Base-by-base conservation (phyloP, 1,140 invertebrate species). In the Adoxophyes honmai region DNA sequence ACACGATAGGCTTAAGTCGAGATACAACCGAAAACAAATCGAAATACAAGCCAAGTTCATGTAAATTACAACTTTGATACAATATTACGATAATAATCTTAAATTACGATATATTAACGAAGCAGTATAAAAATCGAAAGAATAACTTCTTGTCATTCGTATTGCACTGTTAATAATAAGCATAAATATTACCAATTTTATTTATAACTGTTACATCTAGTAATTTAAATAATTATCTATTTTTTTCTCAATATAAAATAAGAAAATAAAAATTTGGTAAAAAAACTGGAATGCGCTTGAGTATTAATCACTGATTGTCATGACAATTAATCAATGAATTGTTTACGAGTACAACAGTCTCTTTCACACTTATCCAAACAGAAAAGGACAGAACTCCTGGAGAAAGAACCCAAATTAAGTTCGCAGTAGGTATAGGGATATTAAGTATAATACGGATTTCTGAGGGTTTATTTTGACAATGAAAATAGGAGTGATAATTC, bases 31-130 rank as follows among this genome's bases (percentile, higher is more conserved):
- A 48, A 78, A 68, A 75, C 79, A 83, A n/a, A 74, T 77, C 70
- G 78, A 68, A 67, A 76, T 78, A 80, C 64, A 83, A 79, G 76
- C 79, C 72, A 82, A 83, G 73, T 70, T 70, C 72, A 81, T 67
- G 76, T 78, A 81, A 81, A 83, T 82, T 83, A 86, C 76, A 86
- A 72, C 62, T 83, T 84, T 82, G 75, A 71, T 80, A 87, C 80
- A 86, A 75, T 78, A 83, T 85, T 79, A 74, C 72, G 57, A 71
- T 73, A 73, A 73, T 78, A 72, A 69, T 62, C 73, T 79, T 77
- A 81, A 57, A 69, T 21, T 82, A 86, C 62, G 73, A 79, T 81
- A 81, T 57, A 70, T 68, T 77, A 84, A 85, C 75, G 74, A 85
- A 88, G 85, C 81, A 68, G 74, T 69, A 70, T 64, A 61, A 70